A percentile compares a stretch with the other conserved stretches of the same genome.
Conservation (phyloP, 2,113 vertebrate genomes). For the Cephalopterus ornatus region DNA sequence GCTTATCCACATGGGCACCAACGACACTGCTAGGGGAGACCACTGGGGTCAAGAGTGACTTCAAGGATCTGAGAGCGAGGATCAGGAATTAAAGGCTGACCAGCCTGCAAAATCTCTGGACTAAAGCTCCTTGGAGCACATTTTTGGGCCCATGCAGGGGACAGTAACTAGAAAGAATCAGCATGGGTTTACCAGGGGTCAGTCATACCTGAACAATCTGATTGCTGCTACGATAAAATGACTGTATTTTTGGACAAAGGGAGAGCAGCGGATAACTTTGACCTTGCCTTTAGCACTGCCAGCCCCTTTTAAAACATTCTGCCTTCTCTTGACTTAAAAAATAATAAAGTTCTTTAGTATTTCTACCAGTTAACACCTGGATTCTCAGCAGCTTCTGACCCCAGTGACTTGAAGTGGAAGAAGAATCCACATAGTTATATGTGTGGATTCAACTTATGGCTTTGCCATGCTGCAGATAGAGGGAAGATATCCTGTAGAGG, state of each 20-base stretch:
- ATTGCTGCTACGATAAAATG: background rate
- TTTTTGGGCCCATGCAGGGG: background rate
- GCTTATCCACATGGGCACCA: background rate
- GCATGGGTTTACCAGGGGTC: background rate
- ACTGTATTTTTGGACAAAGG: background rate
- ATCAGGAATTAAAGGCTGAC: background rate
- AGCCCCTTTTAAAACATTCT: background rate
- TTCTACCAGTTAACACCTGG: background rate
- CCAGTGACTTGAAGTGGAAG: background rate
- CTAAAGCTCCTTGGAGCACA: background rate
- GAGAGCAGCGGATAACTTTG: background rate
- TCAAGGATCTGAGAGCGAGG: background rate
- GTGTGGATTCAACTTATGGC: background rate
- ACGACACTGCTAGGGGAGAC: background rate
- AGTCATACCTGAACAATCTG: background rate
- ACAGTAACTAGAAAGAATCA: background rate
- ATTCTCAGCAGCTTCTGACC: background rate
- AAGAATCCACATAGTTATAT: background rate
- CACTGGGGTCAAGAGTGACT: background rate
- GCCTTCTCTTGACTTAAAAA: background rate
- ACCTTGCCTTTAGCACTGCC: background rate
- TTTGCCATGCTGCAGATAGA: background rate
- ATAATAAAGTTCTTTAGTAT: background rate
- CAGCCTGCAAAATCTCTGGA: background rate
- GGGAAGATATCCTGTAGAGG: background rate